phyloP scores from a whole-genome alignment of 2,113 vertebrate species.

The Gambusia affinis region DNA sequence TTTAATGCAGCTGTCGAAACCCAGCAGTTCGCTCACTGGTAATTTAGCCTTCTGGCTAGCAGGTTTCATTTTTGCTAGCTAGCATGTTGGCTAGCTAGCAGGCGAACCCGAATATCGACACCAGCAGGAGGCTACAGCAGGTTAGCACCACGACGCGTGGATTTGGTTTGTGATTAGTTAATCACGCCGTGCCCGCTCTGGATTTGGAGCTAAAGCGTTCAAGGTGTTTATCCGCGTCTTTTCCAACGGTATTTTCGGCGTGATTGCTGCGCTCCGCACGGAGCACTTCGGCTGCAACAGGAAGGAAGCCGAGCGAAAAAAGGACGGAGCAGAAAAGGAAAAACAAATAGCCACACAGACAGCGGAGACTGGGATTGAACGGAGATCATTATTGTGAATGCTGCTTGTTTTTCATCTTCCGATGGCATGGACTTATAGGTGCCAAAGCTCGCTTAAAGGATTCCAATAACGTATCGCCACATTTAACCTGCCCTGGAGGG shows the following conservation, averaged over 20 bases:
- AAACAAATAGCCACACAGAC: constrained; percentile 30
- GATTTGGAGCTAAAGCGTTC: constrained; percentile 15
- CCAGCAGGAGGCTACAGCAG: constrained; percentile 17
- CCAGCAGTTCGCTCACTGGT: not conserved
- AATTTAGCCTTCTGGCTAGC: constrained; percentile 61
- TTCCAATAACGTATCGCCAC: not conserved
- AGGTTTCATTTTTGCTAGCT: constrained; percentile 47
- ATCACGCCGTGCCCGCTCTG: not conserved
- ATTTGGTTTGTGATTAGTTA: constrained; percentile 11
- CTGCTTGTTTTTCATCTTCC: not conserved
- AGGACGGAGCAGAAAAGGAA: not conserved
- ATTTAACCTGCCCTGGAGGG: not conserved
- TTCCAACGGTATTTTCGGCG: constrained; percentile 13
- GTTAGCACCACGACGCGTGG: constrained; percentile 6
- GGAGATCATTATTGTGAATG: constrained; percentile 18
- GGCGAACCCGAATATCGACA: constrained; percentile 36
- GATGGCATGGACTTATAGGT: not conserved
- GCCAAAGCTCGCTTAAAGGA: constrained; percentile 6
- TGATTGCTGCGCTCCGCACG: constrained; percentile 40
- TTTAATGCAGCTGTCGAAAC: not conserved
- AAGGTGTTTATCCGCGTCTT: constrained; percentile 21
- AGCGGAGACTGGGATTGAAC: constrained; percentile 27
- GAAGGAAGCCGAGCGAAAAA: constrained; percentile 40
- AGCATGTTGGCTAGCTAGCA: constrained; percentile 64
- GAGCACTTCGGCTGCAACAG: constrained; percentile 45